Percentiles rank a stretch among this genome's conserved stretches.
phyloP scores from a whole-genome alignment of 2,888 invertebrate genomes.

The Nycteola revayana region DNA sequence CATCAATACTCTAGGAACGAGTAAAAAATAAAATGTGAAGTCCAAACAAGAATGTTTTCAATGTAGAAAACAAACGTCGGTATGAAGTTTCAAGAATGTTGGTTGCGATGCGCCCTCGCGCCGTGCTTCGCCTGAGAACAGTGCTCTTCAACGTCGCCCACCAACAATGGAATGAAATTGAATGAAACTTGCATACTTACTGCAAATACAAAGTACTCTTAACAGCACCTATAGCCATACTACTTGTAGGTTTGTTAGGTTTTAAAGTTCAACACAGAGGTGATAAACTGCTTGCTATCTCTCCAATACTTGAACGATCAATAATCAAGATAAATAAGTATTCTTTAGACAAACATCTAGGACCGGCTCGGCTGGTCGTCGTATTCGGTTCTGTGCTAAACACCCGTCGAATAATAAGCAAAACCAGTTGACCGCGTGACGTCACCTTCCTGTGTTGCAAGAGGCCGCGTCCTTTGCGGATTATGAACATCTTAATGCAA shows the following conservation, averaged over 20 bases:
- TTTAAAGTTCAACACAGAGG: too few species aligned
- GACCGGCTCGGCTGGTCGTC: conserved; percentile 46
- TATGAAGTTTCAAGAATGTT: conserved; percentile 48
- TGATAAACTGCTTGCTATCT: neutral
- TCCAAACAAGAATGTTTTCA: conserved; percentile 37
- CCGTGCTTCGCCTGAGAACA: conserved; percentile 12
- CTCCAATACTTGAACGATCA: conserved; percentile 7
- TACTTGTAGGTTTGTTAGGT: too few species aligned
- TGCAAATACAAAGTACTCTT: conserved; percentile 18
- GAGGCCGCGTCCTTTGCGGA: conserved; percentile 65
- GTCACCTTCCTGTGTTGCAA: conserved; percentile 74
- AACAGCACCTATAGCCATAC: conserved; percentile 15
- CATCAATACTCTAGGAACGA: neutral
- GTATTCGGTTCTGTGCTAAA: conserved; percentile 54
- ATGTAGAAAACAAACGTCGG: conserved; percentile 40
- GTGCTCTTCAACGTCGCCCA: conserved; percentile 24
- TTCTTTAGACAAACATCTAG: conserved; percentile 29
- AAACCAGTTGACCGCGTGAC: conserved; percentile 77
- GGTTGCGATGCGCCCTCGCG: conserved; percentile 16
- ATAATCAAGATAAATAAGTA: conserved; percentile 9
- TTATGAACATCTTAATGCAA: conserved; percentile 25
- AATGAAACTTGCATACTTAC: conserved; percentile 39
- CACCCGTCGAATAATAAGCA: conserved; percentile 70
- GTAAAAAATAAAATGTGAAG: conserved; percentile 28
- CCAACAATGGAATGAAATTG: conserved; percentile 44